Percentiles rank a stretch among this genome's conserved stretches.
Conservation (phyloP, 2,113 vertebrate genomes). For the Sapayoa aenigma region DNA sequence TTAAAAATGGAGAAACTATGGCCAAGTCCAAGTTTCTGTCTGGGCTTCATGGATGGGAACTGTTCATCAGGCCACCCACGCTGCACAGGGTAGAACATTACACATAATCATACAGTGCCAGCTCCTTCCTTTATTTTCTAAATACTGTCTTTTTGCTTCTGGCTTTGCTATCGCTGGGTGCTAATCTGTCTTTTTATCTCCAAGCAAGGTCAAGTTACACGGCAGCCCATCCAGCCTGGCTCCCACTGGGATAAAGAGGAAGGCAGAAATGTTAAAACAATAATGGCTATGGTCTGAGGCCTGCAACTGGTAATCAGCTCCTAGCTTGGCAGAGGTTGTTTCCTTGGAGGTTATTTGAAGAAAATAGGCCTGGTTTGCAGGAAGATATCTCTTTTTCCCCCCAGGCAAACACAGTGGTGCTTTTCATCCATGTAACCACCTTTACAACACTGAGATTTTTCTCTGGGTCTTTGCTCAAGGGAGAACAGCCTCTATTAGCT, state of each 20-base stretch:
- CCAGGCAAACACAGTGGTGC: constrained; percentile 39
- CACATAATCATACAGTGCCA: constrained; percentile 55
- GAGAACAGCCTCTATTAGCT: background rate
- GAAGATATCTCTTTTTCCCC: background rate
- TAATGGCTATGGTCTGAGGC: constrained; percentile 76
- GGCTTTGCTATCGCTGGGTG: constrained; percentile 62
- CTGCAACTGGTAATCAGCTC: constrained; percentile 77
- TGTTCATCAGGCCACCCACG: constrained; percentile 22
- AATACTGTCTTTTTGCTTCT: constrained; percentile 76
- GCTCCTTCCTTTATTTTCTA: constrained; percentile 74
- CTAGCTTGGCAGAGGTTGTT: constrained; percentile 67
- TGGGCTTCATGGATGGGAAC: background rate
- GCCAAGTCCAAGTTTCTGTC: constrained; percentile 9
- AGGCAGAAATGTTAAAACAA: constrained; percentile 79
- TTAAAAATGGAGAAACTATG: constrained; percentile 3
- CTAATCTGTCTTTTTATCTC: constrained; percentile 75
- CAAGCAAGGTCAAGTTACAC: constrained; percentile 73
- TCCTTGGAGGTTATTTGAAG: constrained; percentile 77
- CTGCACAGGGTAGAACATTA: constrained; percentile 50
- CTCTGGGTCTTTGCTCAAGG: background rate
- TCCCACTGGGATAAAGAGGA: constrained; percentile 79
- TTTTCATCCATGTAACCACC: constrained; percentile 19
- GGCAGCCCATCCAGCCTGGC: constrained; percentile 47
- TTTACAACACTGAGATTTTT: constrained; percentile 46
- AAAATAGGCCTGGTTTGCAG: constrained; percentile 73